Conservation (phyloP, 2,797 vertebrate species). For the Pseudomugil tenellus region DNA sequence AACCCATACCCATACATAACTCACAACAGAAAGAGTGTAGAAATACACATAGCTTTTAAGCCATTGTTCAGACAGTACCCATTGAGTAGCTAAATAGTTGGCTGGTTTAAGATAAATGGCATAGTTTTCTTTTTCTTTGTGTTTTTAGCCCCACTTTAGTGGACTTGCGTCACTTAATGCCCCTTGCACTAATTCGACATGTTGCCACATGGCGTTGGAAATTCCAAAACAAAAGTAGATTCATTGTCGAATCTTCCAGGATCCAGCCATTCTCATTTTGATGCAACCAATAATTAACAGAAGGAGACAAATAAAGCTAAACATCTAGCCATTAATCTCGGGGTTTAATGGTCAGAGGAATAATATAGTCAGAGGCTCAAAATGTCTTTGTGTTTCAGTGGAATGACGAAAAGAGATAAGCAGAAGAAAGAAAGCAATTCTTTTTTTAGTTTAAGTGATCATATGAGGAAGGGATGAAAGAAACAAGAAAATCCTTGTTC, state of each 20-base stretch:
- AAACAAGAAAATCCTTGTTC: conserved; percentile 28
- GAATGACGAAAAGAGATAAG: conserved; percentile 40
- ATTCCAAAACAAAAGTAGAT: conserved; percentile 48
- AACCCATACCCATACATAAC: conserved; percentile 39
- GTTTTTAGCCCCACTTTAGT: not conserved
- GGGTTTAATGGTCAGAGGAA: conserved; percentile 28
- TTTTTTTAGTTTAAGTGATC: conserved; percentile 25
- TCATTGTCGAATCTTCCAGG: conserved; percentile 16
- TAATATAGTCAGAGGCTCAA: no score
- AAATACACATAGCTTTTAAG: conserved; percentile 19
- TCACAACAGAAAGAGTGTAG: conserved; percentile 26
- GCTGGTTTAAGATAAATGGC: not conserved
- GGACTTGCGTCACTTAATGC: conserved; percentile 26
- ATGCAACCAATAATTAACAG: conserved; percentile 40
- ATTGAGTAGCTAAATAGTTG: conserved; percentile 28
- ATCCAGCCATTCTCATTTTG: conserved; percentile 27
- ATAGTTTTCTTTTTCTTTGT: conserved; percentile 10
- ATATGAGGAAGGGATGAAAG: conserved; percentile 21
- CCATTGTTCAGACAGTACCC: conserved; percentile 40
- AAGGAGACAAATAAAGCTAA: conserved; percentile 23
- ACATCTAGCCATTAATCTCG: conserved; percentile 35
- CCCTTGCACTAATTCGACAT: conserved; percentile 35
- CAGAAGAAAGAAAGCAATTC: conserved; percentile 20
- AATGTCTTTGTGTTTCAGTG: conserved; percentile 19
- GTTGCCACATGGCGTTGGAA: conserved; percentile 56